A percentile compares a stretch with the other conserved stretches of the same genome.
phyloP scores from a whole-genome alignment of 2,113 vertebrate species.

The Aviceda subcristata region DNA sequence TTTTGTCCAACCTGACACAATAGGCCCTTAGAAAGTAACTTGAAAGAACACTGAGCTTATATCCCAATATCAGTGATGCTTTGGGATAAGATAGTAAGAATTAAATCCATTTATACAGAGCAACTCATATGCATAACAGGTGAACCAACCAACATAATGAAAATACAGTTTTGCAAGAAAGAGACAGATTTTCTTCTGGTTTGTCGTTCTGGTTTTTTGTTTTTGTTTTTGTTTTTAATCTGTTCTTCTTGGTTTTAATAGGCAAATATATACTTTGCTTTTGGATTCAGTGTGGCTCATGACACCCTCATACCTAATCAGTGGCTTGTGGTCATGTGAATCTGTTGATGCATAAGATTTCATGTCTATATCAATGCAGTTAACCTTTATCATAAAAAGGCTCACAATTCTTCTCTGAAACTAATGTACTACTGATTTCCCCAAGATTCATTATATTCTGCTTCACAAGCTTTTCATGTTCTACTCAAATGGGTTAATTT shows the following conservation, averaged over 20 bases:
- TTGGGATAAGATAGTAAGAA: background rate
- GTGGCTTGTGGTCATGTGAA: background rate
- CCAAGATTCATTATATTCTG: background rate
- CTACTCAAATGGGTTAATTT: background rate
- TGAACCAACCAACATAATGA: background rate
- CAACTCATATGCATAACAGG: background rate
- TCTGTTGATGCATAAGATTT: background rate
- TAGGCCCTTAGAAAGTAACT: background rate
- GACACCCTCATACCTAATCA: background rate
- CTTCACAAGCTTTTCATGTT: background rate
- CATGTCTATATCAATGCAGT: background rate
- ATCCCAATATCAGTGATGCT: background rate
- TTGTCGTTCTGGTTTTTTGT: background rate
- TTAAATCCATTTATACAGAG: background rate
- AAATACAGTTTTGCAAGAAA: background rate
- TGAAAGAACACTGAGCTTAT: background rate
- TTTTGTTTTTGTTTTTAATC: background rate
- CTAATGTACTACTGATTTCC: background rate
- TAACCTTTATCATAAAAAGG: background rate
- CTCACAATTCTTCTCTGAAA: background rate
- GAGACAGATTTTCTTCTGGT: background rate
- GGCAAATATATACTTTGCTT: background rate
- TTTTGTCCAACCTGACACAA: background rate
- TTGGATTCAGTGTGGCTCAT: background rate
- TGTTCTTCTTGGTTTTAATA: background rate